These are phyloP conservation scores for Holothuria scabra DNA, from an alignment of 53 echinoderm and acorn worm species.

Conservation along the genomic window DNA sequence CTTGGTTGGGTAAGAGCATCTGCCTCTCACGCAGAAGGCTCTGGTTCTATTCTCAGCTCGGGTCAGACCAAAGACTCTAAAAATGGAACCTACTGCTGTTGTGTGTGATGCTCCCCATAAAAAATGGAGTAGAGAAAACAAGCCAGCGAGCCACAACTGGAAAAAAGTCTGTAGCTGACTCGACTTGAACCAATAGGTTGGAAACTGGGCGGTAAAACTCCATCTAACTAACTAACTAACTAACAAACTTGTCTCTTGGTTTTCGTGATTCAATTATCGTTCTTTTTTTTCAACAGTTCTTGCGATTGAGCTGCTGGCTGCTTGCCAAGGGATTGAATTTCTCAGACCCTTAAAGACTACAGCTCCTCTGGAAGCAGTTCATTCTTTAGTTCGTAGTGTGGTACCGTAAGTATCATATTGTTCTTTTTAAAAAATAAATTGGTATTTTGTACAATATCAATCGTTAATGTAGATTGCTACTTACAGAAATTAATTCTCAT, in stretches of 20 bases:
- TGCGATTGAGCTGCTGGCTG: slow-evolving; percentile 94
- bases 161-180: no score
- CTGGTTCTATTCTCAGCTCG: no score
- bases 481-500: neutral
- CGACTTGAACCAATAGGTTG: no score
- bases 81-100: no score
- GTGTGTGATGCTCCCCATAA: no score
- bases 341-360: slow-evolving; percentile 97
- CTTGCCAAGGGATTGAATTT: slow-evolving; percentile 95
- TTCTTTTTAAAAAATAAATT: neutral
- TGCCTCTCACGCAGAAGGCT: no score
- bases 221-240: no score
- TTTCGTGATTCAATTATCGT: neutral
- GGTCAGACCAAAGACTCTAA: no score
- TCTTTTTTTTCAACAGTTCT: slow-evolving; percentile 60
- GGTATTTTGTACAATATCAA: neutral
- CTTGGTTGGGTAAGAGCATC: no score
- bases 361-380: slow-evolving; percentile 87
- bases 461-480: neutral
- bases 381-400: slow-evolving; percentile 80
- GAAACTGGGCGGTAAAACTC: no score
- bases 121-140: no score
- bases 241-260: neutral
- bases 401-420: slow-evolving; percentile 72
- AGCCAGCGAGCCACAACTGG: no score